A percentile compares a stretch with the other conserved stretches of the same genome.
Evolutionary conservation across 2,113 vertebrate genomes (phyloP).

Genomic region (Microcebus griseorufus): DNA sequence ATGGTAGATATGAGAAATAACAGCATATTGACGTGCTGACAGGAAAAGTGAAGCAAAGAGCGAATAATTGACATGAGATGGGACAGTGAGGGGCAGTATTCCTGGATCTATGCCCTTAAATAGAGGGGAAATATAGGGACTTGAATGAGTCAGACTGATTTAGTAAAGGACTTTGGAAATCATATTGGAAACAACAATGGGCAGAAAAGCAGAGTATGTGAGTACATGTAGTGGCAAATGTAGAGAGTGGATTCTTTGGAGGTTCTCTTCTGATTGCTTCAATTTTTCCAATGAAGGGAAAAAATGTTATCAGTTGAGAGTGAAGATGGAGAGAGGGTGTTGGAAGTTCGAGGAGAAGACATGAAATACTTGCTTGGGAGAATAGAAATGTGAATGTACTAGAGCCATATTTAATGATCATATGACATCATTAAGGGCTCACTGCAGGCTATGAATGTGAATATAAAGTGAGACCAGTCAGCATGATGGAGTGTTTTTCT

Average conservation of each 20-base stretch:
- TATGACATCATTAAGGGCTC: background rate
- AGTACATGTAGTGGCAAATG: background rate
- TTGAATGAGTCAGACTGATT: background rate
- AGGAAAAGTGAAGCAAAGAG: background rate
- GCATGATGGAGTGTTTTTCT: background rate
- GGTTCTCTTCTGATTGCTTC: background rate
- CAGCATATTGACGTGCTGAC: background rate
- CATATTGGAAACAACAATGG: background rate
- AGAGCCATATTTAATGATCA: background rate
- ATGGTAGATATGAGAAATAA: background rate
- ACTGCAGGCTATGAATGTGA: background rate
- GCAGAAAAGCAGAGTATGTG: background rate
- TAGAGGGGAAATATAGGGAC: background rate
- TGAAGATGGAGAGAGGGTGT: background rate
- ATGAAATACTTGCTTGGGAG: background rate
- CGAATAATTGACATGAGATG: background rate
- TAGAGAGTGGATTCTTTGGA: background rate
- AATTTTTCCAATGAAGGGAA: background rate
- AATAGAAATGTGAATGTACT: background rate
- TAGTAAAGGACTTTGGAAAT: background rate
- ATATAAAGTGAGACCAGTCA: background rate
- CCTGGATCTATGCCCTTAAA: background rate
- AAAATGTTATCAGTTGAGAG: background rate
- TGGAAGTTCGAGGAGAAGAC: background rate
- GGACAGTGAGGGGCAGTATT: background rate